These are phyloP conservation scores for Trichosurus vulpecula DNA, from an alignment of 2,797 vertebrate genomes.

Conservation along the genomic window DNA sequence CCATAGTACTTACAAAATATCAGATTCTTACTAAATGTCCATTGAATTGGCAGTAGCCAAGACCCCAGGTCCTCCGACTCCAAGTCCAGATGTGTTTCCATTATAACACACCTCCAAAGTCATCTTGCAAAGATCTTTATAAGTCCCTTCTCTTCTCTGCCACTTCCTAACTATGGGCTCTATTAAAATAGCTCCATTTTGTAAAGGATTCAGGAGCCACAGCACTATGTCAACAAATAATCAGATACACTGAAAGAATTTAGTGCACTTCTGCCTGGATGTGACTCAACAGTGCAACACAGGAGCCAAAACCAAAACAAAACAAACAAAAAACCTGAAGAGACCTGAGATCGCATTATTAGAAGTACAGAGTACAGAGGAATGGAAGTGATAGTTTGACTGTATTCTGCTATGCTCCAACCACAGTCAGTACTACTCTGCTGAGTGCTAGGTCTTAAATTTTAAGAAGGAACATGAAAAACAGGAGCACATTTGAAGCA, in stretches of 20 bases:
- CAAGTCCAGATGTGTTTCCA: neutral
- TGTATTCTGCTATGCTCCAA: neutral
- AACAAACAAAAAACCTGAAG: neutral
- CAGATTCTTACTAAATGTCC: neutral
- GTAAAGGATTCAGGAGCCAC: neutral
- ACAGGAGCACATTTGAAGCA: neutral
- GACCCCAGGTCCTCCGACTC: neutral
- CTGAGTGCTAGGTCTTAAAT: neutral
- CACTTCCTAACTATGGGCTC: neutral
- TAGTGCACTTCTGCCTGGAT: neutral
- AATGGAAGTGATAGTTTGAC: neutral
- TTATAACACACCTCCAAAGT: neutral
- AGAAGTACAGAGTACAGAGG: neutral
- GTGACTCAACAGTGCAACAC: neutral
- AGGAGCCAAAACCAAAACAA: neutral
- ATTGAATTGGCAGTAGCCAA: neutral
- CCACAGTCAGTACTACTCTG: neutral
- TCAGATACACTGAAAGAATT: neutral
- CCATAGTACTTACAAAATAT: neutral
- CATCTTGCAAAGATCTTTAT: neutral
- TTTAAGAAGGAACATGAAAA: neutral
- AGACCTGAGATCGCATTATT: neutral
- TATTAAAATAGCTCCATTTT: neutral
- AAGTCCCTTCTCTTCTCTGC: neutral
- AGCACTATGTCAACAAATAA: neutral